Percentiles rank a stretch among this genome's conserved stretches.
phyloP scores from a whole-genome alignment of 1,140 invertebrate species.

The Hycleus phaleratus region DNA sequence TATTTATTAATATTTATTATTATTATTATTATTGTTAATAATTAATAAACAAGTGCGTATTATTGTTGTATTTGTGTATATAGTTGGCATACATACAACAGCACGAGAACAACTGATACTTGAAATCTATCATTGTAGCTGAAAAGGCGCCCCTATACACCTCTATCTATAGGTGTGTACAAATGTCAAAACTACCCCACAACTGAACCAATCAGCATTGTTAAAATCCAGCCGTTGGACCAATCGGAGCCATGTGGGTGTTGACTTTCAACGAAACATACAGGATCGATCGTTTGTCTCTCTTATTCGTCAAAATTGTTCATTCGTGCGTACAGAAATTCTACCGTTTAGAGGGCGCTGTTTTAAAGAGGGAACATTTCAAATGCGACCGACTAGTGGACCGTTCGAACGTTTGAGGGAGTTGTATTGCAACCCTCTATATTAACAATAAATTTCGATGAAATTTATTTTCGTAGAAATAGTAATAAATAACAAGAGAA shows the following conservation, averaged over 20 bases:
- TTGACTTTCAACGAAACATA: slow-evolving; percentile 14
- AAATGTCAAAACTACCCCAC: slow-evolving; percentile 24
- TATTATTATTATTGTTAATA: too few species aligned
- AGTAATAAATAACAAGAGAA: too few species aligned
- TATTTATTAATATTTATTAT: too few species aligned
- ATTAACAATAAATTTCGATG: too few species aligned
- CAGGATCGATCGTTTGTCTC: slow-evolving; percentile 31
- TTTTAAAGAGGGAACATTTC: neutral
- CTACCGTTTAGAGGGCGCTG: slow-evolving; percentile 37
- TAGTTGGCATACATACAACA: neutral
- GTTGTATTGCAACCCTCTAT: too few species aligned
- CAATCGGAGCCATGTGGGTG: too few species aligned
- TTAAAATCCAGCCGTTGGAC: too few species aligned
- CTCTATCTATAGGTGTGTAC: slow-evolving; percentile 32
- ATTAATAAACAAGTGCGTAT: too few species aligned
- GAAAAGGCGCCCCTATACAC: slow-evolving; percentile 23
- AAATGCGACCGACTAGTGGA: too few species aligned
- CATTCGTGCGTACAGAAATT: slow-evolving; percentile 34
- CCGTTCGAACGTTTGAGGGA: too few species aligned
- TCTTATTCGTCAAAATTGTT: slow-evolving; percentile 23
- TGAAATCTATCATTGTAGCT: slow-evolving; percentile 23
- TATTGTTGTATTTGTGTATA: neutral
- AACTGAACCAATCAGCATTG: slow-evolving; percentile 22
- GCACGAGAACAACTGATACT: slow-evolving; percentile 23
- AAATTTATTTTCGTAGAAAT: too few species aligned